Percentiles rank a stretch among this genome's conserved stretches.
phyloP scores from a whole-genome alignment of 2,888 invertebrate genomes.

The Phoronis australis region DNA sequence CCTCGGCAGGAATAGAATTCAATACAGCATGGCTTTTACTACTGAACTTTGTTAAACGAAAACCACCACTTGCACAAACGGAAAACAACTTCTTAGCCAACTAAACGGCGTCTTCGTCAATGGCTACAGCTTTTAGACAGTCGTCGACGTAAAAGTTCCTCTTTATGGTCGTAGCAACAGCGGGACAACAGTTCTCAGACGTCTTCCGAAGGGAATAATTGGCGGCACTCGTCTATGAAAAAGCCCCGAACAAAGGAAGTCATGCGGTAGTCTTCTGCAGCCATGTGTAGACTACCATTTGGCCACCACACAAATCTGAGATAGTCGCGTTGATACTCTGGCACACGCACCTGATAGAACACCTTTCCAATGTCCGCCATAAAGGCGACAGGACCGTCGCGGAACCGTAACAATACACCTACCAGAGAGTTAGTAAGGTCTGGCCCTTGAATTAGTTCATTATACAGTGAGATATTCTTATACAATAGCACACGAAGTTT shows the following conservation, averaged over 20 bases:
- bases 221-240: conserved; percentile 4
- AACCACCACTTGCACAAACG: background rate
- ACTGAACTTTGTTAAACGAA: background rate
- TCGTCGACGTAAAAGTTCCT: conserved; percentile 10
- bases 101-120: conserved; percentile 1
- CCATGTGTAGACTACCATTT: background rate
- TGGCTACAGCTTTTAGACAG: conserved; percentile 2
- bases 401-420: conserved; percentile 10
- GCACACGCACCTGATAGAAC: conserved; percentile 10
- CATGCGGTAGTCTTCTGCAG: conserved; percentile 7
- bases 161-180: background rate
- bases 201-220: conserved; percentile 9
- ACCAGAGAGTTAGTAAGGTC: conserved; percentile 11
- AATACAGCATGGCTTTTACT: background rate
- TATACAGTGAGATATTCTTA: conserved; percentile 7
- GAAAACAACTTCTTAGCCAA: background rate
- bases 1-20: background rate
- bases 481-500: conserved; percentile 12
- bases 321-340: conserved; percentile 5
- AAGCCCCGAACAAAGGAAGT: conserved; percentile 11
- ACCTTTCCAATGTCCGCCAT: conserved; percentile 10
- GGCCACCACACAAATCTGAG: conserved; percentile 13
- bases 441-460: conserved; percentile 10
- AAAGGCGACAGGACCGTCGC: conserved; percentile 5
- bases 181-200: background rate